phyloP scores from a whole-genome alignment of 2,797 vertebrate species.

The Bucorvus abyssinicus region DNA sequence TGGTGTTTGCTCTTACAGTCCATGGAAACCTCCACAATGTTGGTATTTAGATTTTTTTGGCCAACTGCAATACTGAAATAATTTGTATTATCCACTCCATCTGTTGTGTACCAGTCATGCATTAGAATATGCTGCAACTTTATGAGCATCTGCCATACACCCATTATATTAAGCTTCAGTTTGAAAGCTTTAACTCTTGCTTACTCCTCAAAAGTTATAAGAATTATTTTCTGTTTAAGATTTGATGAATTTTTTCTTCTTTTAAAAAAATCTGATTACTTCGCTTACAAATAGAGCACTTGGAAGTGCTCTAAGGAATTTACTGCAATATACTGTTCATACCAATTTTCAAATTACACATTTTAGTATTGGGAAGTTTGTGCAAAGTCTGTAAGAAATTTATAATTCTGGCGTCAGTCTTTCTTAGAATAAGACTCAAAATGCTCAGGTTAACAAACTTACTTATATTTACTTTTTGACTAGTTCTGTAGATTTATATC shows the following conservation, averaged over 20 bases:
- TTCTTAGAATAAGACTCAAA: not conserved
- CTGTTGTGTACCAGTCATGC: slow-evolving; percentile 57
- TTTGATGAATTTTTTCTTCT: not conserved
- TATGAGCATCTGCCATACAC: not conserved
- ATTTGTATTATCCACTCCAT: slow-evolving; percentile 78
- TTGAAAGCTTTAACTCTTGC: not conserved
- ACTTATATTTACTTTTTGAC: not conserved
- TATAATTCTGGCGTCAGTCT: not conserved
- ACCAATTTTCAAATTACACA: not conserved
- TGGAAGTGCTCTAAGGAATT: not conserved
- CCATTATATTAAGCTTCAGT: not conserved
- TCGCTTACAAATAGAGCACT: not conserved
- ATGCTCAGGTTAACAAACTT: not conserved
- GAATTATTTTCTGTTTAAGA: not conserved
- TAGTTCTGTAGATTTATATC: not conserved
- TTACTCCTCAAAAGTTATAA: not conserved
- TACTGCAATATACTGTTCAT: not conserved
- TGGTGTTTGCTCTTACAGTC: not conserved
- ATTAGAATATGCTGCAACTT: not conserved
- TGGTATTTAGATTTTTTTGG: slow-evolving; percentile 29
- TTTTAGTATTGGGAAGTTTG: not conserved
- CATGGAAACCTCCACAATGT: not conserved
- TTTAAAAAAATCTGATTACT: not conserved
- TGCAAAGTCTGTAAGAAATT: not conserved
- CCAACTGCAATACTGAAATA: slow-evolving; percentile 73